Percentiles rank a stretch among this genome's conserved stretches.
These are phyloP conservation scores for Volucella inflata DNA, from an alignment of 2,888 invertebrate species.

Conservation along the genomic window DNA sequence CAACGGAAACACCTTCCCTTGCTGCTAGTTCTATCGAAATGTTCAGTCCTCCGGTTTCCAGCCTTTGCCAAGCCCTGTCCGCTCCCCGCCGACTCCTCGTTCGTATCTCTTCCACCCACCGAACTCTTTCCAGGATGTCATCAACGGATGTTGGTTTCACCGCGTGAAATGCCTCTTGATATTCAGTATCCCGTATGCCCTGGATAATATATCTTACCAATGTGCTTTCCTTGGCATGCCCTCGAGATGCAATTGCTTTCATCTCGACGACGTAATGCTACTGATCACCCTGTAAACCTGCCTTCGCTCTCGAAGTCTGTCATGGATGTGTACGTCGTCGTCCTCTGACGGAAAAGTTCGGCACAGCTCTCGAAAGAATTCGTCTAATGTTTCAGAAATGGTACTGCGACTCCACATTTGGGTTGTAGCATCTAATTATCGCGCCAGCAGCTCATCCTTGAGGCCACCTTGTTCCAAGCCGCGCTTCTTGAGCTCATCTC, in stretches of 20 bases:
- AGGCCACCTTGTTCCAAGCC: not conserved
- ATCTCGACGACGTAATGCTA: too few relatives aligned
- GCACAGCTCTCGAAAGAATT: constrained; percentile 26
- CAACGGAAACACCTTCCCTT: constrained; percentile 3
- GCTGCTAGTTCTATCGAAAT: not conserved
- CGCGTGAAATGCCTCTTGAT: constrained; percentile 20
- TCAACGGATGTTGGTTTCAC: constrained; percentile 21
- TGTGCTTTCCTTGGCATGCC: too few relatives aligned
- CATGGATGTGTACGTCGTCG: constrained; percentile 29
- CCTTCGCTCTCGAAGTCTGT: constrained; percentile 3
- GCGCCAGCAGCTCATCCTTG: not conserved
- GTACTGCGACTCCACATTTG: constrained; percentile 15
- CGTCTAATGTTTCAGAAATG: not conserved
- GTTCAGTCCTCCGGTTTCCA: not conserved
- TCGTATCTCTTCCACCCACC: constrained; percentile 2
- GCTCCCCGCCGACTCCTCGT: not conserved
- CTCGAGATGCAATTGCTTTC: too few relatives aligned
- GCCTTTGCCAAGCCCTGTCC: not conserved
- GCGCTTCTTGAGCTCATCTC: not conserved
- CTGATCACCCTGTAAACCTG: not conserved
- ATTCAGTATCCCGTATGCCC: constrained; percentile 1
- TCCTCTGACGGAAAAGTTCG: constrained; percentile 17
- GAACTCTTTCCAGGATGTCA: constrained; percentile 16
- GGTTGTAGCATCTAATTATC: not conserved
- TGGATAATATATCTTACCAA: too few relatives aligned